Percentiles rank a stretch among this genome's conserved stretches.
Evolutionary conservation across 2,888 invertebrate species (phyloP).

Genomic region (Apamea epomidion): DNA sequence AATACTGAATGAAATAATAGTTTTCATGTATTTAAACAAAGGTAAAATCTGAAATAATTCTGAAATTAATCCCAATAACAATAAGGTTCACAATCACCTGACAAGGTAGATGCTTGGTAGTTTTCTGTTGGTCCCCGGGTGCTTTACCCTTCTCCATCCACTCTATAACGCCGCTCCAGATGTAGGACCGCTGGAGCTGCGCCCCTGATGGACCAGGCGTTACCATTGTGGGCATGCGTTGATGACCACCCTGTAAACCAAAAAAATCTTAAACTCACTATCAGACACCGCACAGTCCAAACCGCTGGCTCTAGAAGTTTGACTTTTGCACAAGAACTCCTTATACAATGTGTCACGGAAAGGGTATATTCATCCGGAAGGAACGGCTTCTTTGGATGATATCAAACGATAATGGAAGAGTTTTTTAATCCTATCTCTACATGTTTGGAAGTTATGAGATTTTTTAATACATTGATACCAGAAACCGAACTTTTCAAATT

Average conservation of each 20-base stretch:
- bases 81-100: conserved; percentile 74
- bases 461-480: no score
- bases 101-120: conserved; percentile 92
- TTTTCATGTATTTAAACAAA: neutral
- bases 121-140: conserved; percentile 94
- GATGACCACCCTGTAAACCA: conserved; percentile 68
- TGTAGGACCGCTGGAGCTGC: conserved; percentile 83
- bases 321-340: no score
- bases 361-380: no score
- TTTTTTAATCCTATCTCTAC: no score
- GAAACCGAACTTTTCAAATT: no score
- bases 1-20: no score
- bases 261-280: neutral
- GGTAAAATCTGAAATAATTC: neutral
- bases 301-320: no score
- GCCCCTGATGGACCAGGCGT: conserved; percentile 72
- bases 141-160: conserved; percentile 98
- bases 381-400: no score
- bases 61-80: accelerated
- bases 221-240: conserved; percentile 80
- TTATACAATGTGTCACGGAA: no score
- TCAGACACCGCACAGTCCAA: no score
- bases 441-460: no score
- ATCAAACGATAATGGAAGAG: no score
- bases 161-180: conserved; percentile 96